phyloP scores from a whole-genome alignment of 2,113 vertebrate genomes.

The Chauna torquata region DNA sequence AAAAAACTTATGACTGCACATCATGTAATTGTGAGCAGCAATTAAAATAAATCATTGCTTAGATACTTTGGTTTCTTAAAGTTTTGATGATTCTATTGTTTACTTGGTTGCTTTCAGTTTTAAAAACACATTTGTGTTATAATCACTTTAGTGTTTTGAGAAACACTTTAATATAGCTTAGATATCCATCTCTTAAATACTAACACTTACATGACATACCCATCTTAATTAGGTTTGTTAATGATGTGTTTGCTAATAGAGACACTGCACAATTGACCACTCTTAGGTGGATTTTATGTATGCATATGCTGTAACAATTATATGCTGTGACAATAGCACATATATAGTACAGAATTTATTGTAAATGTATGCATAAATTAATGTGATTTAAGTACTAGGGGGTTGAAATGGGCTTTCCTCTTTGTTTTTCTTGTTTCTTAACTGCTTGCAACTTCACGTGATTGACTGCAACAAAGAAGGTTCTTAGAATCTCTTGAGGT shows the following conservation, averaged over 20 bases:
- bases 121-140: background rate
- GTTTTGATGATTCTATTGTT: background rate
- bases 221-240: constrained; percentile 11
- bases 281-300: background rate
- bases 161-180: background rate
- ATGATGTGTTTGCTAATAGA: background rate
- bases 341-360: background rate
- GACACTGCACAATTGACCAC: background rate
- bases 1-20: background rate
- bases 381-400: background rate
- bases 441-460: background rate
- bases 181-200: background rate
- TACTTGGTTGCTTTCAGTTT: background rate
- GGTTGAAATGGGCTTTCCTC: background rate
- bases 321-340: background rate
- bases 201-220: background rate
- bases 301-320: background rate
- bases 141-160: background rate
- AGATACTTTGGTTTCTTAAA: background rate
- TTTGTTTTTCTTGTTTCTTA: background rate
- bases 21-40: background rate
- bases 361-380: background rate
- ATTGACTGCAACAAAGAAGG: background rate
- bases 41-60: background rate
- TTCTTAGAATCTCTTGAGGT: constrained; percentile 13